phyloP scores from a whole-genome alignment of 2,797 vertebrate genomes.

The Poeciliopsis turneri region DNA sequence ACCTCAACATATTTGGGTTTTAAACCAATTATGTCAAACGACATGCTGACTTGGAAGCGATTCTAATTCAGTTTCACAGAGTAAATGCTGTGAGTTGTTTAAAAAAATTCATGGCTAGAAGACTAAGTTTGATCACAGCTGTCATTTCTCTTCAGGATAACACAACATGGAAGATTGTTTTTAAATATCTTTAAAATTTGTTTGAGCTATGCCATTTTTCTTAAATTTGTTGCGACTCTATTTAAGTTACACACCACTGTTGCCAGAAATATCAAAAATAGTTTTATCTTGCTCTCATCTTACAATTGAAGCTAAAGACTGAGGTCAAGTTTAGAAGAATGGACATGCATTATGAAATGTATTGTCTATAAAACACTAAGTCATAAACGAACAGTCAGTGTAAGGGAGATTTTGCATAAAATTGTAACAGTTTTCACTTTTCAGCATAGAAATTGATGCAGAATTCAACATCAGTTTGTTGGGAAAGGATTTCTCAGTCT shows the following conservation, averaged over 20 bases:
- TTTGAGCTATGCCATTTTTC: background rate
- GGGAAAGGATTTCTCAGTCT: background rate
- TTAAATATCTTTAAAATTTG: background rate
- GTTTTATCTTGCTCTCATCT: background rate
- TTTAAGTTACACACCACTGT: background rate
- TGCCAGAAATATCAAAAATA: background rate
- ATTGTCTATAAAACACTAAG: background rate
- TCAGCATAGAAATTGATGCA: background rate
- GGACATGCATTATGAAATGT: background rate
- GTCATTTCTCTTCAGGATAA: background rate
- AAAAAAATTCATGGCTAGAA: background rate
- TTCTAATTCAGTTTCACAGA: background rate
- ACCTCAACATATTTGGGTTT: background rate
- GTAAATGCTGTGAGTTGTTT: background rate
- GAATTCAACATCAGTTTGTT: background rate
- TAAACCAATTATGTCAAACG: background rate
- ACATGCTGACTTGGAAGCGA: background rate
- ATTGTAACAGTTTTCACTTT: background rate
- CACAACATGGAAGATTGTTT: background rate
- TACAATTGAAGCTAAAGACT: background rate
- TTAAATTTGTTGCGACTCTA: background rate
- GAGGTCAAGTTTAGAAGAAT: background rate
- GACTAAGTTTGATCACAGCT: background rate
- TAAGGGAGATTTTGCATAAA: background rate
- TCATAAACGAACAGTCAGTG: background rate